Conservation (phyloP, 2,888 invertebrate species). For the Rotaria socialis region DNA sequence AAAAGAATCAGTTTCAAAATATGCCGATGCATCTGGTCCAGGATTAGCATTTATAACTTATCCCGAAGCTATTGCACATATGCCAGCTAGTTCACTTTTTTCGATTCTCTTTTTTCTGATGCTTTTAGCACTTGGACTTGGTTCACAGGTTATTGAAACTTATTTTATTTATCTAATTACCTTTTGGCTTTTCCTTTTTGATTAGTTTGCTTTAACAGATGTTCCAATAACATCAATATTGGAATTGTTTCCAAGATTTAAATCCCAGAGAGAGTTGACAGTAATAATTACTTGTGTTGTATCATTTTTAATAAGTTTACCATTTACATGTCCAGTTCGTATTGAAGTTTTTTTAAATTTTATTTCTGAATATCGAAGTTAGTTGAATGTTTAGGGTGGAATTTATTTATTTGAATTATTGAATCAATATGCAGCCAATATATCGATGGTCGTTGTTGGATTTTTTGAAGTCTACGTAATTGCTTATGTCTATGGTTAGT, state of each 20-base stretch:
- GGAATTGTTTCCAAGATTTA: constrained; percentile 3
- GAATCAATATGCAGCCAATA: neutral
- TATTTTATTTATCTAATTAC: neutral
- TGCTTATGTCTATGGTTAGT: constrained; percentile 6
- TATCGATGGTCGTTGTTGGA: constrained; percentile 1
- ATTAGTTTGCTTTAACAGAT: constrained; percentile 13
- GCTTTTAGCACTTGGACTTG: constrained; percentile 22
- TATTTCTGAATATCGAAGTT: neutral
- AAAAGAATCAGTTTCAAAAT: neutral
- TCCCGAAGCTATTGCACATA: constrained; percentile 15
- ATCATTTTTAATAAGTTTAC: neutral
- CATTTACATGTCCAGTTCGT: constrained; percentile 15
- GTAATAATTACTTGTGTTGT: neutral
- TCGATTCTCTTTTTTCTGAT: constrained; percentile 4
- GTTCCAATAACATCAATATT: constrained; percentile 18
- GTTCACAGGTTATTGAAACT: neutral
- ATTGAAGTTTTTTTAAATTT: neutral
- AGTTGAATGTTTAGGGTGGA: neutral
- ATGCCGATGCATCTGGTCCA: neutral
- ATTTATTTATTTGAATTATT: constrained; percentile 19
- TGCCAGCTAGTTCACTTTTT: constrained; percentile 25
- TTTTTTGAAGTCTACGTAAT: neutral
- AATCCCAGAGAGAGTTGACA: neutral
- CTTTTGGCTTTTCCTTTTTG: neutral
- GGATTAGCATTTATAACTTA: constrained; percentile 34